Evolutionary conservation across 2,113 vertebrate genomes (phyloP), one percentile per base, ranked within the genome.

Genomic region (Rhineura floridana): DNA sequence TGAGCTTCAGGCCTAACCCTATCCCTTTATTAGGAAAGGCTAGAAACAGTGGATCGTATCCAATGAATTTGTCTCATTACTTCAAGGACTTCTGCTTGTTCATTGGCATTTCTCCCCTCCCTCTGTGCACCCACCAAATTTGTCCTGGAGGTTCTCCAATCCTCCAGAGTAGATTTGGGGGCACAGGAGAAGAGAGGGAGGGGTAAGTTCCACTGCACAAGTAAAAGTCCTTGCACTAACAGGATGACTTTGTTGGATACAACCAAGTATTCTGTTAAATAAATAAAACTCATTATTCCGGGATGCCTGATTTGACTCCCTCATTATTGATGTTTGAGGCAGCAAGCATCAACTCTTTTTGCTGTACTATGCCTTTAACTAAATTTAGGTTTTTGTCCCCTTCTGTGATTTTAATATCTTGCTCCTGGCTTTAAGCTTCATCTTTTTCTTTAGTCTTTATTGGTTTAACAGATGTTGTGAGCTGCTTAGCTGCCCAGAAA

Each of bases 11-110:
- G 6, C 9, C 36, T 6, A 19, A 25, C 2, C 8, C 52, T 11
- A 50, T 28, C 46, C 19, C 1, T 78, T 21, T 3, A 81, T 2
- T 21, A 36, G 25, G 9, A 30, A 21, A 28, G 21, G 10, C 9
- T 42, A 39, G 2, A 8, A 44, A 7, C 6, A n/a, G 6, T 1
- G 19, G n/a, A n/a, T n/a, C n/a, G n/a, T n/a, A n/a, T n/a, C n/a
- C n/a, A n/a, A n/a, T n/a, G n/a, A n/a, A n/a, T n/a, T n/a, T n/a
- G n/a, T n/a, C n/a, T n/a, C n/a, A n/a, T n/a, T n/a, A n/a, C n/a
- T n/a, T n/a, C n/a, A n/a, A n/a, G n/a, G n/a, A n/a, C n/a, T n/a
- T n/a, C n/a, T n/a, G n/a, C n/a, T n/a, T n/a, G n/a, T n/a, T n/a
- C n/a, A n/a, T n/a, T n/a, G n/a, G n/a, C n/a, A n/a, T n/a, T n/a